Evolutionary conservation across 2,888 invertebrate species (phyloP).

Genomic region (Conomelus anceps): DNA sequence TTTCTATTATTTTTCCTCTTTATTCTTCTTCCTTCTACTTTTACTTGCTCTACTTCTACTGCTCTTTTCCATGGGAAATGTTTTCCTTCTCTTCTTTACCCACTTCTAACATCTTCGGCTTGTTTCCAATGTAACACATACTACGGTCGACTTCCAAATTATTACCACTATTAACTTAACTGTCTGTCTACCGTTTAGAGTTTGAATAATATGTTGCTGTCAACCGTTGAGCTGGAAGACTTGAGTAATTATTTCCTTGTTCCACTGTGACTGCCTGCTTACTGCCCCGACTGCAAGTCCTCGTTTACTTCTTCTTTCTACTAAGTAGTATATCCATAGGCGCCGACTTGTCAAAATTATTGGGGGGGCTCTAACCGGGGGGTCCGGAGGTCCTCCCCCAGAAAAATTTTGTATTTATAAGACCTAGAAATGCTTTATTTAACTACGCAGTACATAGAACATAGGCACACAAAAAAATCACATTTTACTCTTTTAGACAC

Average conservation of each 20-base stretch:
- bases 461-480: too few relatives aligned
- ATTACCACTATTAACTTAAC: not conserved
- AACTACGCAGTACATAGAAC: too few relatives aligned
- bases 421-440: too few relatives aligned
- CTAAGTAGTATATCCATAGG: too few relatives aligned
- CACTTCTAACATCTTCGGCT: not conserved
- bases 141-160: not conserved
- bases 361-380: too few relatives aligned
- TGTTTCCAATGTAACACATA: not conserved
- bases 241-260: not conserved
- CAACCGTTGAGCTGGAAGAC: not conserved
- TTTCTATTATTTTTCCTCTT: not conserved
- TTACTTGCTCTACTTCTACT: not conserved
- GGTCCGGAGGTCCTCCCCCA: too few relatives aligned
- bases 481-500: too few relatives aligned
- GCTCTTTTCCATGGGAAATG: too few relatives aligned
- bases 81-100: not conserved
- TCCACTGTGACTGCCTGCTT: not conserved
- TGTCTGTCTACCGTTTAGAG: not conserved
- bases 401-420: too few relatives aligned
- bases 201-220: not conserved
- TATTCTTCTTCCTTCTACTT: not conserved
- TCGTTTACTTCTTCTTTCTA: not conserved
- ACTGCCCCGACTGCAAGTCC: not conserved
- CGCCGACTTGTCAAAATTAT: too few relatives aligned